phyloP scores from a whole-genome alignment of 2,888 invertebrate species.

The Euzetes globulus region DNA sequence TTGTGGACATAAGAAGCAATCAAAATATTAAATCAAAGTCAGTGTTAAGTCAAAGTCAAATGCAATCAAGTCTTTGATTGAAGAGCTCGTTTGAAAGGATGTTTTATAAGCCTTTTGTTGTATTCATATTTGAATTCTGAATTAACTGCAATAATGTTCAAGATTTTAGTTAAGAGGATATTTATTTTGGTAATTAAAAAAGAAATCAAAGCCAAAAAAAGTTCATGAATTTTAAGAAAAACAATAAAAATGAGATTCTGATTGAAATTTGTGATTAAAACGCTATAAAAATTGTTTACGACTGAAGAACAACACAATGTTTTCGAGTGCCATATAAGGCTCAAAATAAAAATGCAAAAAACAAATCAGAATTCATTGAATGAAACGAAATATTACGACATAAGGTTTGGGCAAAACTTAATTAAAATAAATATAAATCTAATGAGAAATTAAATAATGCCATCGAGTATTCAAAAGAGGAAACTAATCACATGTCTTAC shows the following conservation, averaged over 20 bases:
- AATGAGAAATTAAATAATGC: neutral
- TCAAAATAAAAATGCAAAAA: neutral
- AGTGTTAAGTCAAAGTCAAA: neutral
- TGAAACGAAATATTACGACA: neutral
- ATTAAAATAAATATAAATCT: neutral
- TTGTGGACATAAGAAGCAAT: slow-evolving; percentile 11
- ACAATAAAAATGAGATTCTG: too few relatives aligned
- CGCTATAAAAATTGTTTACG: neutral
- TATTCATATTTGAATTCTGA: too few relatives aligned
- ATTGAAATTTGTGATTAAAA: neutral
- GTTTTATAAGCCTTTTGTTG: too few relatives aligned
- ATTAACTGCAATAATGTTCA: too few relatives aligned
- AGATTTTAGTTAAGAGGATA: too few relatives aligned
- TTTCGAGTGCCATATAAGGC: slow-evolving; percentile 18
- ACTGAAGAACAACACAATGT: neutral
- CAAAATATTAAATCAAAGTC: neutral
- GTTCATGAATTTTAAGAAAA: too few relatives aligned
- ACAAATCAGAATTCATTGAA: neutral
- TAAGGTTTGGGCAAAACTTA: neutral
- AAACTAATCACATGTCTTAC: neutral
- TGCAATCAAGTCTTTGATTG: too few relatives aligned
- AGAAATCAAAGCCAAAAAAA: too few relatives aligned
- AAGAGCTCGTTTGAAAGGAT: too few relatives aligned
- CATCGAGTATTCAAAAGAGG: neutral
- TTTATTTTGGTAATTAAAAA: too few relatives aligned